Conservation (phyloP, 2,888 invertebrate species). For the Rotaria sp. region DNA sequence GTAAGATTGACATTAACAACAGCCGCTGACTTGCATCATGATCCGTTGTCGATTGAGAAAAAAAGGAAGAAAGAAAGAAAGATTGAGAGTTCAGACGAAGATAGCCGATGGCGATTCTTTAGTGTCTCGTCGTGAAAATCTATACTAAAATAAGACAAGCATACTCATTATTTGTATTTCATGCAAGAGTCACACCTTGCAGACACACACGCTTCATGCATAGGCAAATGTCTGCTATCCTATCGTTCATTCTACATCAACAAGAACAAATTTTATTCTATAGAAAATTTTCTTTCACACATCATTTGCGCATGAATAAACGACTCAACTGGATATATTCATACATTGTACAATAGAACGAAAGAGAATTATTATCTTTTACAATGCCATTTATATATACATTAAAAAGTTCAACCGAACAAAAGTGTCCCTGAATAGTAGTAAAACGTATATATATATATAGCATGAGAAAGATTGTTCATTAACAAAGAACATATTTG, state of each 20-base stretch:
- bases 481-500: not conserved
- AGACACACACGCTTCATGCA: not conserved
- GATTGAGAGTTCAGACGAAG: constrained; percentile 19
- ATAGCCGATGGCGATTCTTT: constrained; percentile 21
- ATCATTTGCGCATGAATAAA: constrained; percentile 17
- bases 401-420: not conserved
- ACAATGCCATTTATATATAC: constrained; percentile 11
- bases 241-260: not conserved
- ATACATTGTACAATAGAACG: not conserved
- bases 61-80: not conserved
- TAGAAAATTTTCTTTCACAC: constrained; percentile 14
- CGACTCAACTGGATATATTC: not conserved
- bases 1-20: not conserved
- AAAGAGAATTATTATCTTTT: constrained; percentile 16
- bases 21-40: not conserved
- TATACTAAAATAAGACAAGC: constrained; percentile 18
- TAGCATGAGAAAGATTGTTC: not conserved
- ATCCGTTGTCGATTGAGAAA: not conserved
- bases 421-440: constrained; percentile 15
- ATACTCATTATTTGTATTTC: constrained; percentile 7
- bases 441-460: not conserved
- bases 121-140: not conserved
- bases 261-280: not conserved
- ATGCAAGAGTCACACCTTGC: constrained; percentile 22
- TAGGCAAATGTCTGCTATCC: not conserved